Conservation (phyloP, 2,888 invertebrate genomes). For the Acanthococcus lagerstroemiae region DNA sequence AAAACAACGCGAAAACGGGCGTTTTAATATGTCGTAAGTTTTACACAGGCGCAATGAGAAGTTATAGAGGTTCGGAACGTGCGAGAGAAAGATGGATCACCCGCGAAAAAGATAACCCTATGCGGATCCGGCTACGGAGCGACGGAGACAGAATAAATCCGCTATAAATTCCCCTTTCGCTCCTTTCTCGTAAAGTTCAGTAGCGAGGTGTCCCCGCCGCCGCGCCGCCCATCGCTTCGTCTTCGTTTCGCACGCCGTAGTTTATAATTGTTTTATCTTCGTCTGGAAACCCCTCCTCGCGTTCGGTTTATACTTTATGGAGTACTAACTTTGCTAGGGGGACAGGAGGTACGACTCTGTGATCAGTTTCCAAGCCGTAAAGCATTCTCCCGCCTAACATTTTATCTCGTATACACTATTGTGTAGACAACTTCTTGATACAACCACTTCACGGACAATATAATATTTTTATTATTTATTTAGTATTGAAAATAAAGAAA, state of each 20-base stretch:
- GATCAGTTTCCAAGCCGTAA: constrained; percentile 35
- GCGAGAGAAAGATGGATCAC: constrained; percentile 36
- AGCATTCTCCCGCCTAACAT: constrained; percentile 35
- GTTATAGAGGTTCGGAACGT: constrained; percentile 18
- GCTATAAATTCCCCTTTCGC: constrained; percentile 21
- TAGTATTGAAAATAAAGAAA: too few relatives aligned
- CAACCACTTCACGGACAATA: constrained; percentile 21
- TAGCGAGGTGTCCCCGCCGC: constrained; percentile 14
- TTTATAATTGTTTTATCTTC: constrained; percentile 29
- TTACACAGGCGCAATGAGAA: constrained; percentile 30
- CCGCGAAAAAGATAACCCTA: constrained; percentile 13
- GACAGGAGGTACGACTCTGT: constrained; percentile 23
- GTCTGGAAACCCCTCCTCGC: constrained; percentile 26
- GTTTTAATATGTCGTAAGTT: constrained; percentile 29
- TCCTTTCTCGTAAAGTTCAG: constrained; percentile 5
- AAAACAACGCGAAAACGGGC: constrained; percentile 30
- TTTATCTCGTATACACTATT: constrained; percentile 34
- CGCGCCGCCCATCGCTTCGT: constrained; percentile 7
- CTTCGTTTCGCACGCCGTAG: constrained; percentile 13
- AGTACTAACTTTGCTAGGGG: constrained; percentile 15
- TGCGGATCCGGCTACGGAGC: background rate
- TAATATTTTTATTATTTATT: too few relatives aligned
- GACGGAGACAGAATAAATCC: constrained; percentile 12
- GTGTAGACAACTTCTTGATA: constrained; percentile 32
- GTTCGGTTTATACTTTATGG: constrained; percentile 26